Evolutionary conservation across 2,113 vertebrate species (phyloP).

Genomic region (Tor tambroides): DNA sequence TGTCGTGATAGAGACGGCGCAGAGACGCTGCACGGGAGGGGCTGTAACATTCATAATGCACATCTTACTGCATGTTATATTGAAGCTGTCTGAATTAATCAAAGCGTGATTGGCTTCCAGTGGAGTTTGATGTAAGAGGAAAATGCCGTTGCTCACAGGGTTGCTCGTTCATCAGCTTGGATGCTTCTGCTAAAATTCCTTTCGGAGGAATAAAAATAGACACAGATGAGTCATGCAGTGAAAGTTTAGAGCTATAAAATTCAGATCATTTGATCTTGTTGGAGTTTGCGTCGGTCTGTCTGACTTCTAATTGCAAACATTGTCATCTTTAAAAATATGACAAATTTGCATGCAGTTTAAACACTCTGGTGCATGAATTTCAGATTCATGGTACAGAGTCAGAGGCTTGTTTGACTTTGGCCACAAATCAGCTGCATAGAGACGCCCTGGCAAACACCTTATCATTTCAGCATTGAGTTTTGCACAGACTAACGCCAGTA

Average conservation of each 20-base stretch:
- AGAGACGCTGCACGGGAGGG: background rate
- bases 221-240: background rate
- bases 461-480: background rate
- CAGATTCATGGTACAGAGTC: too few species aligned
- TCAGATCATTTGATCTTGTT: background rate
- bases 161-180: background rate
- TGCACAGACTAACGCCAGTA: background rate
- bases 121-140: conserved; percentile 18
- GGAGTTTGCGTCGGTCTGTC: background rate
- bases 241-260: background rate
- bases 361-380: background rate
- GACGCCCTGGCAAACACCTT: too few species aligned
- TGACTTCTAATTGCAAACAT: background rate
- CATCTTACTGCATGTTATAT: background rate
- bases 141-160: background rate
- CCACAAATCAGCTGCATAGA: too few species aligned
- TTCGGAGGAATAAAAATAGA: background rate
- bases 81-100: background rate
- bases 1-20: background rate
- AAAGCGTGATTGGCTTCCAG: background rate
- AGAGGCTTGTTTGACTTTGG: too few species aligned
- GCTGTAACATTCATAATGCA: background rate
- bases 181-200: background rate
- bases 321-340: background rate
- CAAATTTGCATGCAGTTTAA: background rate